Evolutionary conservation across 2,888 invertebrate genomes (phyloP).

Genomic region (Lypha dubia): DNA sequence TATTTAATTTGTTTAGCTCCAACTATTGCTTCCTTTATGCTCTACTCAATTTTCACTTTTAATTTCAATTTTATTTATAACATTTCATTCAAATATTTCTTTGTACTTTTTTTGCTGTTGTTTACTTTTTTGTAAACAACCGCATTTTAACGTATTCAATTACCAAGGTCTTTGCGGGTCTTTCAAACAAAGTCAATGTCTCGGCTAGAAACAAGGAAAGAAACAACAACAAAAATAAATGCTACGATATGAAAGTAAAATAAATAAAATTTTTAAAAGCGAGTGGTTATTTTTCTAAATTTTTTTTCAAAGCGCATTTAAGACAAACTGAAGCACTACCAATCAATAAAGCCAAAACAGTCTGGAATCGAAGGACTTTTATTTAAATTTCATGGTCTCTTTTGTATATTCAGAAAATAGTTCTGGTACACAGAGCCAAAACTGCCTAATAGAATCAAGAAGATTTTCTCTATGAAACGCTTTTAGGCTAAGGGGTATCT

Average conservation of each 20-base stretch:
- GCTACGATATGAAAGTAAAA: slow-evolving; percentile 48
- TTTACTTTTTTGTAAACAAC: slow-evolving; percentile 31
- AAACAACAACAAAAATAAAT: no score
- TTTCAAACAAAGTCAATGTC: slow-evolving; percentile 62
- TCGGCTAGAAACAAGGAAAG: slow-evolving; percentile 32
- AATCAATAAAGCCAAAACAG: background rate
- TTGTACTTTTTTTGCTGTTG: slow-evolving; percentile 4
- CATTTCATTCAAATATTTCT: slow-evolving; percentile 52
- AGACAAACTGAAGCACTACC: background rate
- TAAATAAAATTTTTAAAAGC: slow-evolving; percentile 1
- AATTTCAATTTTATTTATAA: slow-evolving; percentile 65
- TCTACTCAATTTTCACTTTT: slow-evolving; percentile 69
- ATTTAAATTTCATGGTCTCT: background rate
- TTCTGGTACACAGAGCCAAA: no score
- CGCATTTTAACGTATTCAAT: slow-evolving; percentile 60
- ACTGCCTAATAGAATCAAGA: no score
- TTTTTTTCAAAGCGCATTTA: background rate
- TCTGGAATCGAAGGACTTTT: no score
- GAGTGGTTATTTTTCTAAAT: background rate
- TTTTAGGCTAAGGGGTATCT: no score
- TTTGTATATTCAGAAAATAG: background rate
- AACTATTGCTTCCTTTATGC: slow-evolving; percentile 24
- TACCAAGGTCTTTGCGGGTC: slow-evolving; percentile 70
- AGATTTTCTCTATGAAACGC: no score
- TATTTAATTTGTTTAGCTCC: slow-evolving; percentile 4